A percentile compares a stretch with the other conserved stretches of the same genome.
Evolutionary conservation across 2,113 vertebrate species (phyloP).

Genomic region (cattle (Bos taurus)): DNA sequence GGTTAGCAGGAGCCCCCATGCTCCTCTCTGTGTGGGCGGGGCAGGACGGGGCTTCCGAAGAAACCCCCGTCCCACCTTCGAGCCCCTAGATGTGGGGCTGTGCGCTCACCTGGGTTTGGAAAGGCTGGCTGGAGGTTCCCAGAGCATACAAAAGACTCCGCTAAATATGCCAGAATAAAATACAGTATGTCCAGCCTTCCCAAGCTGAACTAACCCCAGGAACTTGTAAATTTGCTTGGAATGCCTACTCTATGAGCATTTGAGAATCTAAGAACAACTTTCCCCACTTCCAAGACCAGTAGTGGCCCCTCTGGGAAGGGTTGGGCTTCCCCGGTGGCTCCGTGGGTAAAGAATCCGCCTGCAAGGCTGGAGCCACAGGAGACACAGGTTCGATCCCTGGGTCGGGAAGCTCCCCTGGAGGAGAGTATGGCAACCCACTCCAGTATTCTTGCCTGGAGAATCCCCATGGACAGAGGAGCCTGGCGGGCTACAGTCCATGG

Average conservation of each 20-base stretch:
- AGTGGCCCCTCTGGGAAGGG: background rate
- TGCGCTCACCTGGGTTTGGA: fast-evolving
- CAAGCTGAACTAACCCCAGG: background rate
- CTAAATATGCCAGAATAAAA: background rate
- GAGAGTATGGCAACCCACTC: background rate
- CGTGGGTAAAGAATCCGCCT: background rate
- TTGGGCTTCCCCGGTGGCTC: background rate
- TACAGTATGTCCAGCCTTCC: background rate
- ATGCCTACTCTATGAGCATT: background rate
- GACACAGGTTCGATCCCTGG: background rate
- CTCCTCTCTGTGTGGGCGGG: background rate
- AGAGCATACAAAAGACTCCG: background rate
- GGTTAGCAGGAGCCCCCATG: background rate
- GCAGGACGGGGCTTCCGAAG: fast-evolving
- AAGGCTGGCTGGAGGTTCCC: background rate
- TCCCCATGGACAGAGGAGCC: background rate
- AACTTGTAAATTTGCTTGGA: background rate
- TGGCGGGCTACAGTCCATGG: background rate
- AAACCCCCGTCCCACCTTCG: fast-evolving
- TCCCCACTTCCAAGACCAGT: too few species aligned
- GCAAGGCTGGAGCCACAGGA: background rate
- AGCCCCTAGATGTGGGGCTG: background rate
- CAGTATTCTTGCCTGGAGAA: background rate
- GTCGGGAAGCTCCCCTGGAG: background rate
- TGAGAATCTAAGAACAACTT: background rate